Conservation (phyloP, 2,888 invertebrate genomes). For the Timandra comae region DNA sequence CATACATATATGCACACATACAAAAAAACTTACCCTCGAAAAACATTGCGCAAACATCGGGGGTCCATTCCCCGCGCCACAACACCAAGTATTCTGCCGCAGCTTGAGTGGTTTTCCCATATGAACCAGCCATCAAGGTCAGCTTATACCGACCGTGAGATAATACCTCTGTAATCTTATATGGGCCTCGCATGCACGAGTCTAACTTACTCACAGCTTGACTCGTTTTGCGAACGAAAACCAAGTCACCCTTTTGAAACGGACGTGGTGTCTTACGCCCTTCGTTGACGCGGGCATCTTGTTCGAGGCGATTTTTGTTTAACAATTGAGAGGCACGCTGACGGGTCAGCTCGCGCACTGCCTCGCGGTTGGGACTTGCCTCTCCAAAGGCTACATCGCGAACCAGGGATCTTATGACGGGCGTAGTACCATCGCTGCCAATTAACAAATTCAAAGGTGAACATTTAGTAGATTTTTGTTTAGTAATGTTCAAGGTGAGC, state of each 20-base stretch:
- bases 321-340: not conserved
- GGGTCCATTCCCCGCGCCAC: slow-evolving; percentile 11
- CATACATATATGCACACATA: no score
- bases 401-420: slow-evolving; percentile 11
- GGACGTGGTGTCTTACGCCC: slow-evolving; percentile 1
- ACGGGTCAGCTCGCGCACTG: not conserved
- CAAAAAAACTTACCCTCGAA: slow-evolving; percentile 6
- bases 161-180: slow-evolving; percentile 5
- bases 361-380: slow-evolving; percentile 8
- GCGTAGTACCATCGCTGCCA: slow-evolving; percentile 14
- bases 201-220: slow-evolving; percentile 19
- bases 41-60: slow-evolving; percentile 5
- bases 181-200: slow-evolving; percentile 17
- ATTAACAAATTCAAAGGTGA: slow-evolving; percentile 18
- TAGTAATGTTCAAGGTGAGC: slow-evolving; percentile 14
- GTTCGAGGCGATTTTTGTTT: not conserved
- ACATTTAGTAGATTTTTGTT: slow-evolving; percentile 14
- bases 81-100: slow-evolving; percentile 7
- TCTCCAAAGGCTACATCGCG: slow-evolving; percentile 13
- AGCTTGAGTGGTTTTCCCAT: slow-evolving; percentile 8
- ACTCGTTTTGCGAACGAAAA: slow-evolving; percentile 17
- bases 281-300: slow-evolving; percentile 1
- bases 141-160: slow-evolving; percentile 12
- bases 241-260: slow-evolving; percentile 5
- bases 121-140: slow-evolving; percentile 8